Base-by-base conservation (phyloP, 2,113 vertebrate genomes). In the Cheirogaleus medius region DNA sequence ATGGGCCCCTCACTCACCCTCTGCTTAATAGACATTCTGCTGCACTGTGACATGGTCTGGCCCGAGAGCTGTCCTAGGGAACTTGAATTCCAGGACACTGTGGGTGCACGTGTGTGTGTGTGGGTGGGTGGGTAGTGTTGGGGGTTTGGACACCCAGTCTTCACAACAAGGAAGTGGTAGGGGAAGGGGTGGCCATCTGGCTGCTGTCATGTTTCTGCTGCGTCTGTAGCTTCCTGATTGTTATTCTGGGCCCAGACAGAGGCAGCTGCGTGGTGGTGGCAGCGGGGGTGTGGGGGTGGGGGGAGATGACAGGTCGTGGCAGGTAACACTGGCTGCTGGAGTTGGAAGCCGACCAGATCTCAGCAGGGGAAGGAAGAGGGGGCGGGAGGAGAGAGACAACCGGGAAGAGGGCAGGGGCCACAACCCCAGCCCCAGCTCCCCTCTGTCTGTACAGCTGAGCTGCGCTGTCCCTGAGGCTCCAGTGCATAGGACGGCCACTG, bases 261-360 rank as follows among this genome's bases (percentile, higher is more conserved):
- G 93, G 97, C 98, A 98, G 98, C 98, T 98, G 98, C 95, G 58
- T 29, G 93, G 94, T 29, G 29, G 93, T 63, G 60, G 60, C 4
- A 12, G 60, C 4, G 10, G 52, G 52, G 52, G 52, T 18, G 52
- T 18, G 52, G 52, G 52, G 52, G 86, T 25, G 94, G 44, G 82
- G 82, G 54, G 1, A 66, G 91, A 96, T 98, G 97, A 98, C 97
- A 98, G 96, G 95, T 83, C 47, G 91, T 95, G 98, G 98, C 97
- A 98, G 98, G 98, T 97, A 97, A 96, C n/a, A 47, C 7, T 17
- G 12, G 83, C 80, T 91, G 0, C 56, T 21, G 95, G 90, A 71
- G 85, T 42, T 2, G 1, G 71, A n/a, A 58, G 88, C 91, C 0
- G 34, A 91, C 52, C 47, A 73, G 14, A 82, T 95, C 87, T 25